These are phyloP conservation scores for Oophaga pumilio DNA, from an alignment of 2,113 vertebrate species.

Conservation along the genomic window DNA sequence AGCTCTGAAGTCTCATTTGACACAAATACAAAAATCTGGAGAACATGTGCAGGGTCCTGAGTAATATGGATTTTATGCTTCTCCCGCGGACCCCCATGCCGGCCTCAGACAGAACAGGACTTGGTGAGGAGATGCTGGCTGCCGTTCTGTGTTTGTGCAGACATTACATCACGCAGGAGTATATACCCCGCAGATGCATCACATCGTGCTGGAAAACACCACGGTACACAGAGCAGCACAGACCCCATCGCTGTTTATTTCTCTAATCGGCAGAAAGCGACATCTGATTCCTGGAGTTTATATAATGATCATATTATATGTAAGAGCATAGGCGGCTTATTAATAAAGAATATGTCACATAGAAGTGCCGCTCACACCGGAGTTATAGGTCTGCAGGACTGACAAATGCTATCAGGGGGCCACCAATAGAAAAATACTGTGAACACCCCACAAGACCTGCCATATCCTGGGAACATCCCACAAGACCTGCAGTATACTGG, in stretches of 20 bases:
- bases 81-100: constrained; percentile 34
- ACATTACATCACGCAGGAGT: constrained; percentile 54
- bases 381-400: too few species aligned
- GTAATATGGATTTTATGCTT: background rate
- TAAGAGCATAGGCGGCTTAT: background rate
- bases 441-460: too few species aligned
- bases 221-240: constrained; percentile 9
- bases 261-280: background rate
- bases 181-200: constrained; percentile 48
- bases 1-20: constrained; percentile 16
- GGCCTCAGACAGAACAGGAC: constrained; percentile 51
- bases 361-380: too few species aligned
- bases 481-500: too few species aligned
- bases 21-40: constrained; percentile 11
- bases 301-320: background rate
- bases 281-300: constrained; percentile 8
- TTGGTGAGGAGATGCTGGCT: constrained; percentile 52
- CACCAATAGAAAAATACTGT: too few species aligned
- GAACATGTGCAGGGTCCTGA: background rate
- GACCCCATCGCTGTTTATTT: background rate
- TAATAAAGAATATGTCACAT: background rate
- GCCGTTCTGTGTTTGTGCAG: constrained; percentile 49
- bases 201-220: constrained; percentile 38
- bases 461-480: too few species aligned
- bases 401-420: too few species aligned